Conservation (phyloP, 2,888 invertebrate genomes). For the Anoncus sp. region DNA sequence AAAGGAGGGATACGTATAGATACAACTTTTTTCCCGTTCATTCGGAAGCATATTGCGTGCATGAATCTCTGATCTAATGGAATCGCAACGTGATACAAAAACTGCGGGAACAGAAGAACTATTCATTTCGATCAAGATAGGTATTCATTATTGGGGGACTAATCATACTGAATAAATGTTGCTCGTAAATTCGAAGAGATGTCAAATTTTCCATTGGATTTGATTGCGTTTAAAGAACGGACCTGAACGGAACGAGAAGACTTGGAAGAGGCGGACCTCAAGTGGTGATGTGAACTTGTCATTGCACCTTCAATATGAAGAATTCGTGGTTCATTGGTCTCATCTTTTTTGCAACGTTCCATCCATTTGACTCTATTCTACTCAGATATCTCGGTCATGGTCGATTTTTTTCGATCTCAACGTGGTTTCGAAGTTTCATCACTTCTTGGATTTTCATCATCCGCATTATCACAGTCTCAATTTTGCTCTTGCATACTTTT, state of each 20-base stretch:
- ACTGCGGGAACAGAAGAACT: constrained; percentile 6
- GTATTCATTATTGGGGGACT: constrained; percentile 23
- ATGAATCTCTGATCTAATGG: constrained; percentile 7
- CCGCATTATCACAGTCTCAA: not conserved
- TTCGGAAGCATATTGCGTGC: constrained; percentile 39
- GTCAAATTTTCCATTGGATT: not conserved
- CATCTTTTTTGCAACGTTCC: not conserved
- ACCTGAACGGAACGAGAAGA: constrained; percentile 41
- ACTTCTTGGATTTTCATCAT: not conserved
- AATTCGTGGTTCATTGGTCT: not conserved
- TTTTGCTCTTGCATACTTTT: not conserved
- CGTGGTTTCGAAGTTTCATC: not conserved
- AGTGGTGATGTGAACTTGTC: constrained; percentile 15
- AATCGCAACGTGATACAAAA: constrained; percentile 27
- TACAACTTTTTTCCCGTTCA: constrained; percentile 1
- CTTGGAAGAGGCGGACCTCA: not conserved
- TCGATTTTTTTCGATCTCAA: not conserved
- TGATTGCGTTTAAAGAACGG: not conserved
- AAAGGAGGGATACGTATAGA: not conserved
- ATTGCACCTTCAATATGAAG: constrained; percentile 8
- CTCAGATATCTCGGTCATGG: not conserved
- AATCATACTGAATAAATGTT: no score
- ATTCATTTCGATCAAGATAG: constrained; percentile 31
- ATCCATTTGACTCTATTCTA: not conserved
- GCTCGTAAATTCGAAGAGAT: not conserved